Evolutionary conservation across 2,888 invertebrate genomes (phyloP), one percentile per base, ranked within the genome.

Genomic region (Gonocerus acuteangulatus): DNA sequence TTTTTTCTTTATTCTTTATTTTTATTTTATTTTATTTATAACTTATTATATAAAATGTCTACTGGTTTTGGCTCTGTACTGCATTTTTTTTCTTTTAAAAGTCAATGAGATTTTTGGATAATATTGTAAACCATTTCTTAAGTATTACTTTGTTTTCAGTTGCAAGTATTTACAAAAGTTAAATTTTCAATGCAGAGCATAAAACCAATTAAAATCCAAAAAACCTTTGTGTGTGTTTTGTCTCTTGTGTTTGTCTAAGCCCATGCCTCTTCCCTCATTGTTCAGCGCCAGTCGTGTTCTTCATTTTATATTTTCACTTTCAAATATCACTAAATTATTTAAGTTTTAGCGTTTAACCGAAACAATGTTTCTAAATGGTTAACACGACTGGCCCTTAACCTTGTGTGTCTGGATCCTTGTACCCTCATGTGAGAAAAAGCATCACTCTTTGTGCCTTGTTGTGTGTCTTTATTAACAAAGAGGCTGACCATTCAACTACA

Each of bases 241-340:
- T 65, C 62, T 64, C 56, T 67, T 66, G 67, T 67, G 64, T 66
- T 62, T 66, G 66, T 67, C 67, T 66, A 47, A 60, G 60, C 66
- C 66, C 66, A 66, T 66, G 66, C 66, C 66, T 66, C 34, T 58
- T 62, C 63, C 64, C 61, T 44, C 60, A 58, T 52, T 45, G 21
- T 57, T 56, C 11, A 27, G 23, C 13, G 16, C 54, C 62, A 61
- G 45, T 61, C 48, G 45, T 57, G 22, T 36, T 47, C 13, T 27
- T 27, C 9, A 27, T 15, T 56, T 21, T 32, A 23, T 22, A 15
- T 56, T 42, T 44, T 23, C 15, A 9, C 7, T 36, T 19, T 9
- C n/a, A 7, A 23, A 16, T 47, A 19, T 16, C 2, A n/a, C 6
- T 49, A 19, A 19, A 47, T 21, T 47, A 47, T 47, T 21, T 47